Conservation (phyloP, 2,113 vertebrate species). For the Phocoena sinus region DNA sequence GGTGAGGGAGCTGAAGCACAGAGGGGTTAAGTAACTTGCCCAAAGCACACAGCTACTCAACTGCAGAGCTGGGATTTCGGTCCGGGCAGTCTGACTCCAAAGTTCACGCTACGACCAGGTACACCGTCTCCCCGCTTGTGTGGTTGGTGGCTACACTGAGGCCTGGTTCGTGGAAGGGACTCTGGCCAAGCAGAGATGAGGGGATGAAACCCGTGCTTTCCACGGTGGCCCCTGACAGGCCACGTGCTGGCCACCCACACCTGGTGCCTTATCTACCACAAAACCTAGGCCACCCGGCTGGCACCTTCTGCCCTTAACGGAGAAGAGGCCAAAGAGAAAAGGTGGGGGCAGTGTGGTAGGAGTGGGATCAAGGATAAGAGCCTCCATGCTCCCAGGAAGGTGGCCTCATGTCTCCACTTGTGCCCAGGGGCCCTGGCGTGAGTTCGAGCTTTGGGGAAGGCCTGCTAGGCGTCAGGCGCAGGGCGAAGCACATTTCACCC, state of each 20-base stretch:
- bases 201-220: neutral
- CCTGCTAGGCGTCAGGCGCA: neutral
- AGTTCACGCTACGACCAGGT: neutral
- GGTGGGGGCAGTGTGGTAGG: neutral
- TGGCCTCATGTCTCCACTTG: neutral
- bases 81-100: neutral
- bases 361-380: neutral
- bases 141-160: neutral
- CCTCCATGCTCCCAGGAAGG: neutral
- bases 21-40: neutral
- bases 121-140: neutral
- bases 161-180: neutral
- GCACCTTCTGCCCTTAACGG: neutral
- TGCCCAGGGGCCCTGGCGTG: neutral
- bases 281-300: neutral
- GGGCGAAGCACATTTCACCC: neutral
- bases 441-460: neutral
- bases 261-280: neutral
- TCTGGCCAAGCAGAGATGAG: neutral
- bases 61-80: neutral
- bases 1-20: neutral
- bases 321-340: neutral
- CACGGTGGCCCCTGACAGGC: neutral
- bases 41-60: neutral
- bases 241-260: neutral